phyloP scores from a whole-genome alignment of 2,888 invertebrate genomes.

The Hypselothyrea guttata region DNA sequence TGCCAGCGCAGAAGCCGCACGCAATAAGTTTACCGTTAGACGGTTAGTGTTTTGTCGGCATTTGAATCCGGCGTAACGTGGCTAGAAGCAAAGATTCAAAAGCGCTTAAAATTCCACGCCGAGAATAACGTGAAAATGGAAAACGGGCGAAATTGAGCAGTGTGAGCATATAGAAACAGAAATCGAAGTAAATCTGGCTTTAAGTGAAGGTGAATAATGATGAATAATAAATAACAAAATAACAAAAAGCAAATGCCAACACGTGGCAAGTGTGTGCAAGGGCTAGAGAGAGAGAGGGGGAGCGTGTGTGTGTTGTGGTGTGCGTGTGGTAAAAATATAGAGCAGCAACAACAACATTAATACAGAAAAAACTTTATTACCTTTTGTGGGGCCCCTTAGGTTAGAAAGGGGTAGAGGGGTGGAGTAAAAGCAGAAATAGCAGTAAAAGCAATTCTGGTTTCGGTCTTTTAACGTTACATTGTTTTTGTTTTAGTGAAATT shows the following conservation, averaged over 20 bases:
- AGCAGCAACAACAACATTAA: constrained; percentile 6
- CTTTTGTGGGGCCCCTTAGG: constrained; percentile 18
- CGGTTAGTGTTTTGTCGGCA: constrained; percentile 47
- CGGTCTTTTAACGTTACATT: constrained; percentile 22
- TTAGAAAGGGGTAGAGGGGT: constrained; percentile 36
- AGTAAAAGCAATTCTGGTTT: constrained; percentile 50
- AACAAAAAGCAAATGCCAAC: constrained; percentile 22
- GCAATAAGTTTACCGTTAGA: constrained; percentile 13
- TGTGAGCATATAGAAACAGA: constrained; percentile 12
- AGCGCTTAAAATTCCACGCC: constrained; percentile 2
- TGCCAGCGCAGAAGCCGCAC: constrained; percentile 4
- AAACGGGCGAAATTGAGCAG: constrained; percentile 4
- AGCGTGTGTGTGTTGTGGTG: constrained; percentile 20
- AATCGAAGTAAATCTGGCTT: constrained; percentile 18
- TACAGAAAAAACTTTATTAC: constrained; percentile 41
- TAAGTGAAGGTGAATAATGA: constrained; percentile 12
- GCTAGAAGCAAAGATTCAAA: neutral
- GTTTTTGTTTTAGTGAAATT: constrained; percentile 55
- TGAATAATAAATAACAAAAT: constrained; percentile 38
- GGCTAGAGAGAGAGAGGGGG: constrained; percentile 1
- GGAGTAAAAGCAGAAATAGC: constrained; percentile 25
- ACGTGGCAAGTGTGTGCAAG: constrained; percentile 26
- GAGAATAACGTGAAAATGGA: constrained; percentile 6
- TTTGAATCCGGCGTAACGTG: constrained; percentile 19
- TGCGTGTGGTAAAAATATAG: constrained; percentile 38